A percentile compares a stretch with the other conserved stretches of the same genome.
phyloP scores from a whole-genome alignment of 2,888 invertebrate species.

The Byasa hedistus region DNA sequence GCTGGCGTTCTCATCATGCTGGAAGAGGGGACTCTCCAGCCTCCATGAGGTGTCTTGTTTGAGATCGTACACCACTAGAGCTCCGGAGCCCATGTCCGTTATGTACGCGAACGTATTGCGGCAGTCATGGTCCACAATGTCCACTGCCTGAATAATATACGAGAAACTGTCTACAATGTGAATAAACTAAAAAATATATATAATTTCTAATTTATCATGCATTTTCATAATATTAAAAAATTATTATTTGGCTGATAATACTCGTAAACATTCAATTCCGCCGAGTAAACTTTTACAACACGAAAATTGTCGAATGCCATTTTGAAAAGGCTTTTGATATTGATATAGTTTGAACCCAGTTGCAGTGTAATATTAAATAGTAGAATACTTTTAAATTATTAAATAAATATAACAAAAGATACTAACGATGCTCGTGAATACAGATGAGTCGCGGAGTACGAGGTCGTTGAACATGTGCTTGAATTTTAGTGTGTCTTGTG shows the following conservation, averaged over 20 bases:
- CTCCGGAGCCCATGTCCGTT: constrained; percentile 86
- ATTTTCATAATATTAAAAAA: no score
- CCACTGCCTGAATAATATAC: constrained; percentile 82
- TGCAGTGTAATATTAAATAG: no score
- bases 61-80: constrained; percentile 85
- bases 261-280: no score
- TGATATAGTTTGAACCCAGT: no score
- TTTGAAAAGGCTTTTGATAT: no score
- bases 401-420: neutral
- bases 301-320: no score
- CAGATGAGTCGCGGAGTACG: constrained; percentile 82
- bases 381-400: neutral
- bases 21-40: constrained; percentile 87
- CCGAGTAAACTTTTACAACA: no score
- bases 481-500: constrained; percentile 82
- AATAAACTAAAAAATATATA: no score
- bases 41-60: constrained; percentile 85
- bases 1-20: constrained; percentile 86
- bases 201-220: no score
- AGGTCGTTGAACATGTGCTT: constrained; percentile 81
- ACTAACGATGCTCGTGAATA: constrained; percentile 87
- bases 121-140: constrained; percentile 80
- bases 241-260: no score
- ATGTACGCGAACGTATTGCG: constrained; percentile 85
- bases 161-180: no score